Evolutionary conservation across 2,113 vertebrate species (phyloP).

Genomic region (Trichomycterus rosablanca): DNA sequence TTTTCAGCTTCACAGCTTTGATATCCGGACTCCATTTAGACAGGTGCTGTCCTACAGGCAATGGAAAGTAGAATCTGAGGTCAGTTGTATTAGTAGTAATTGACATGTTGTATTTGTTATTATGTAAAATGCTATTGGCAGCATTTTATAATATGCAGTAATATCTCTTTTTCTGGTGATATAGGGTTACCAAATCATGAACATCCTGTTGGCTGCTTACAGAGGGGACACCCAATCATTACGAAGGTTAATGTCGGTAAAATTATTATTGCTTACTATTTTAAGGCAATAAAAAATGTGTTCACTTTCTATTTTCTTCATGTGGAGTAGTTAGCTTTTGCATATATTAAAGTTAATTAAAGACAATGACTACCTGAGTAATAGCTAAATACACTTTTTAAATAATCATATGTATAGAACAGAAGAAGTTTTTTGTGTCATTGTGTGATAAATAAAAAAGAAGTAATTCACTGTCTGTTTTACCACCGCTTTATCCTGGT

Average conservation of each 20-base stretch:
- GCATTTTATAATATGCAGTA: not conserved
- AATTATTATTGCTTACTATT: too few species aligned
- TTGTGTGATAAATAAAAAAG: too few species aligned
- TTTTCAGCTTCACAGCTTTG: constrained; percentile 65
- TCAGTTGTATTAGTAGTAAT: constrained; percentile 8
- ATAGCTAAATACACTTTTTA: too few species aligned
- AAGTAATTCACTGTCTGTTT: too few species aligned
- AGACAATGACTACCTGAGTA: too few species aligned
- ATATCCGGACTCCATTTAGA: constrained; percentile 63
- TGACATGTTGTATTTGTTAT: not conserved
- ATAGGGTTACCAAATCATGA: constrained; percentile 69
- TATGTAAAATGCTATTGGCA: not conserved
- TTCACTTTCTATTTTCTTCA: too few species aligned
- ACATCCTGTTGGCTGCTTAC: constrained; percentile 60
- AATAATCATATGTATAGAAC: too few species aligned
- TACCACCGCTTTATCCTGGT: too few species aligned
- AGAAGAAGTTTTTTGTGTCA: too few species aligned
- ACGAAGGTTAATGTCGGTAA: constrained; percentile 48
- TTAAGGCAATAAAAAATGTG: too few species aligned
- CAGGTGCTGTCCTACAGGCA: constrained; percentile 63
- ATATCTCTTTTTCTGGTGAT: not conserved
- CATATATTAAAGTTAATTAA: too few species aligned
- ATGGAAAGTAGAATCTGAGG: constrained; percentile 66
- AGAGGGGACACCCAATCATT: constrained; percentile 57
- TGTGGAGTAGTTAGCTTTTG: too few species aligned